Conservation (phyloP, 1,140 invertebrate species). For the Euwallacea similis region DNA sequence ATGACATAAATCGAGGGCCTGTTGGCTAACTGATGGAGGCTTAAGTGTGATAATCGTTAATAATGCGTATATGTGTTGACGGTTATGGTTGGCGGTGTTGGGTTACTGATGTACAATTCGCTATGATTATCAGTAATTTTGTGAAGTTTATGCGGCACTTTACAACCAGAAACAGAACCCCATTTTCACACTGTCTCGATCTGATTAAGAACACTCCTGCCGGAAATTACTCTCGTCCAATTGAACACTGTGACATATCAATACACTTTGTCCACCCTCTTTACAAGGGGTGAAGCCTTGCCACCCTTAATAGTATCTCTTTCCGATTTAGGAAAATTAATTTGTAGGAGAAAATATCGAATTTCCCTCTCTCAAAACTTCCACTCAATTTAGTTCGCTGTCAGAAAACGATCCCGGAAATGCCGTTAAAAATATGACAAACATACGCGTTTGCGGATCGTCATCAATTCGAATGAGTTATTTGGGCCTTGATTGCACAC, state of each 20-base stretch:
- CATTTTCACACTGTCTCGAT: constrained; percentile 16
- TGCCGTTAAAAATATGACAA: constrained; percentile 32
- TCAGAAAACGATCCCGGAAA: neutral
- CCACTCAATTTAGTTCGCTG: too few relatives aligned
- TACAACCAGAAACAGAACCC: neutral
- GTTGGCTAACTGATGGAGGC: constrained; percentile 20
- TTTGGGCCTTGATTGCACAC: constrained; percentile 52
- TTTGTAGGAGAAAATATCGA: constrained; percentile 6
- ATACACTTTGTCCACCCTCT: constrained; percentile 34
- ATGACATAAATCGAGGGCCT: constrained; percentile 21
- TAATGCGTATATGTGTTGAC: constrained; percentile 24
- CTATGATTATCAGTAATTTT: constrained; percentile 20
- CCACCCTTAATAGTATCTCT: constrained; percentile 25
- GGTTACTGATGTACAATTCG: constrained; percentile 18
- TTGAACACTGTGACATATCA: constrained; percentile 34
- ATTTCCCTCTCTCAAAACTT: neutral
- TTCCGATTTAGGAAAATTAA: constrained; percentile 25
- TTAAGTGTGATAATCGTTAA: constrained; percentile 18
- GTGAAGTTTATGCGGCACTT: neutral
- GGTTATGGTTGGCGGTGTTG: constrained; percentile 21
- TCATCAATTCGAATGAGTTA: constrained; percentile 50
- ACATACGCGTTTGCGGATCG: constrained; percentile 32
- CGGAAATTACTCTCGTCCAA: constrained; percentile 31
- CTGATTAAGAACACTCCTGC: constrained; percentile 21
- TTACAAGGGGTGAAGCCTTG: constrained; percentile 21